phyloP scores from a whole-genome alignment of 2,113 vertebrate species.

The Alouatta palliata region DNA sequence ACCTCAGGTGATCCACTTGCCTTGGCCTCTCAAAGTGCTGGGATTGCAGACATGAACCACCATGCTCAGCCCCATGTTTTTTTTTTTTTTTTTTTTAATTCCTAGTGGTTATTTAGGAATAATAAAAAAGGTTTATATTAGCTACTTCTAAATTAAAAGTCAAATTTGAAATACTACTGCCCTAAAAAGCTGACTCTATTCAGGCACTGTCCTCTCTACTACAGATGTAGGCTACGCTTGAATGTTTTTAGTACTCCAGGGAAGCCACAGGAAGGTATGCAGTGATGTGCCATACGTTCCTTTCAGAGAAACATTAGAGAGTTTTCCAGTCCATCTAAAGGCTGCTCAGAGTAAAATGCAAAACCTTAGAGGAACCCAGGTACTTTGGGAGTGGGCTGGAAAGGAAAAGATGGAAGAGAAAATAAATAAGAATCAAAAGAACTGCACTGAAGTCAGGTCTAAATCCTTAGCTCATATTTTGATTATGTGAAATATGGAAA shows the following conservation, averaged over 20 bases:
- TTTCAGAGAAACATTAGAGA: neutral
- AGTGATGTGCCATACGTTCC: neutral
- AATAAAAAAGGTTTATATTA: neutral
- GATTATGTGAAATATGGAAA: neutral
- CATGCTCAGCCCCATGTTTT: too few relatives aligned
- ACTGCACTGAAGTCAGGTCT: neutral
- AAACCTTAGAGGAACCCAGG: neutral
- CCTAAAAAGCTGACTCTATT: neutral
- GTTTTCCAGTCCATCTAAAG: neutral
- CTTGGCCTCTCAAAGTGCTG: too few relatives aligned
- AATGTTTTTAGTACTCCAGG: neutral
- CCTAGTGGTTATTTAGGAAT: neutral
- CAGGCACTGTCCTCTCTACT: neutral
- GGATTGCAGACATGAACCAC: too few relatives aligned
- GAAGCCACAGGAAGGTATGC: neutral
- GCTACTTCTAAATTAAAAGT: neutral
- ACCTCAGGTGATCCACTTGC: too few relatives aligned
- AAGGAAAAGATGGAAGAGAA: neutral
- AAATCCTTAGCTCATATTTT: neutral
- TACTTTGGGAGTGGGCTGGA: neutral
- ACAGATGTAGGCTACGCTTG: neutral
- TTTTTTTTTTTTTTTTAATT: constrained; percentile 11
- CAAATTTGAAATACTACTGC: neutral
- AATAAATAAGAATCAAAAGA: neutral
- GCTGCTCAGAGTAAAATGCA: neutral